Evolutionary conservation across 2,797 vertebrate genomes (phyloP).

Genomic region (Acrocephalus scirpaceus): DNA sequence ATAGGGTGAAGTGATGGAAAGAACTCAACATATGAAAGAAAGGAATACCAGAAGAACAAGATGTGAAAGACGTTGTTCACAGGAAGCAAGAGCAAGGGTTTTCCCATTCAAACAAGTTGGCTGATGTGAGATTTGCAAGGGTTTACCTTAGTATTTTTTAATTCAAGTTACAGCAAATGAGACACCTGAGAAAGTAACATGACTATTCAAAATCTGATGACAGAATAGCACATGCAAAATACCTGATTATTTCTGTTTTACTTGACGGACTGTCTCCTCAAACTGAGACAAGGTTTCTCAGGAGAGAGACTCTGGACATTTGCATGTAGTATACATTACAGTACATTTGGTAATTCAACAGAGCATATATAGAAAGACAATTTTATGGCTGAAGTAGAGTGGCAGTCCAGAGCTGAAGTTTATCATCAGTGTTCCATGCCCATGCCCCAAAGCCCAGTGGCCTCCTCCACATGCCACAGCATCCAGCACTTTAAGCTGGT

Average conservation of each 20-base stretch:
- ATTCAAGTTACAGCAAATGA: conserved; percentile 11
- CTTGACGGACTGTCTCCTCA: neutral
- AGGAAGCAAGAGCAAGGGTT: neutral
- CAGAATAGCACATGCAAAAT: conserved; percentile 33
- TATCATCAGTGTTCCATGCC: neutral
- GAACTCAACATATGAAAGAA: neutral
- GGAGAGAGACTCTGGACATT: neutral
- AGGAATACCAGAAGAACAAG: conserved; percentile 25
- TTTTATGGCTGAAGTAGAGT: neutral
- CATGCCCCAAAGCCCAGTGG: neutral
- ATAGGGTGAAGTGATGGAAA: neutral
- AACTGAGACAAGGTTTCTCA: neutral
- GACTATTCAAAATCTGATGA: conserved; percentile 9
- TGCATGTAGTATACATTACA: neutral
- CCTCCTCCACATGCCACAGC: neutral
- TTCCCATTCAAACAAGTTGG: neutral
- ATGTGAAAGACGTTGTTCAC: neutral
- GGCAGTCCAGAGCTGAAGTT: neutral
- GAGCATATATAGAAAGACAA: neutral
- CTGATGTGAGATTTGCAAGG: neutral
- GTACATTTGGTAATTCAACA: neutral
- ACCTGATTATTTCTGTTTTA: neutral
- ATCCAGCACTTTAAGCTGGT: neutral
- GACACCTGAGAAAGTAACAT: conserved; percentile 5
- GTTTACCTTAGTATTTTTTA: conserved; percentile 30